Conservation (phyloP, 1,140 invertebrate genomes). For the Episyrphus balteatus region DNA sequence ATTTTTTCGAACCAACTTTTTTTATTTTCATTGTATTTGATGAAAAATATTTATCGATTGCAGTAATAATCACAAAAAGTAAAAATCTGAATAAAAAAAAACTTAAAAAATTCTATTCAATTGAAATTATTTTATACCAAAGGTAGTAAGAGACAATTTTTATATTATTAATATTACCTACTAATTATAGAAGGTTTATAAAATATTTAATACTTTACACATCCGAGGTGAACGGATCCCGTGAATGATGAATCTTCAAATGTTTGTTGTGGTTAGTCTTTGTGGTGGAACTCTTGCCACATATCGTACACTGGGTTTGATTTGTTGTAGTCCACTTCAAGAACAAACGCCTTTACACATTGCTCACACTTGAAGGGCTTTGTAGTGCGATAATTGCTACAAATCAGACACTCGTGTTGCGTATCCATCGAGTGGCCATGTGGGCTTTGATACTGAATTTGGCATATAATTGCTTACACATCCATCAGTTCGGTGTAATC, state of each 20-base stretch:
- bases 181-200: no score
- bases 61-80: no score
- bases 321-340: conserved; percentile 66
- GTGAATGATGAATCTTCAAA: conserved; percentile 73
- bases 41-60: no score
- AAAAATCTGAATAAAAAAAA: no score
- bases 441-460: conserved; percentile 60
- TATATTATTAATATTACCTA: no score
- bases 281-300: conserved; percentile 73
- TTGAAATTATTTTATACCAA: no score
- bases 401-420: conserved; percentile 61
- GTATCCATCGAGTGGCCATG: conserved; percentile 55
- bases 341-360: conserved; percentile 71
- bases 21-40: no score
- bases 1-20: no score
- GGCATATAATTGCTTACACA: conserved; percentile 62
- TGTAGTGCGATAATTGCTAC: conserved; percentile 62
- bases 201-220: no score
- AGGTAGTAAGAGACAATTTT: no score
- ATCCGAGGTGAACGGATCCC: conserved; percentile 73
- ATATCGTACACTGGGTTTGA: conserved; percentile 73
- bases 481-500: conserved; percentile 54
- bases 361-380: conserved; percentile 77
- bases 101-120: no score
- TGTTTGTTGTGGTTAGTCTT: conserved; percentile 85